These are phyloP conservation scores for Agrenia bidenticulata DNA, from an alignment of 2,888 invertebrate species.

Conservation along the genomic window DNA sequence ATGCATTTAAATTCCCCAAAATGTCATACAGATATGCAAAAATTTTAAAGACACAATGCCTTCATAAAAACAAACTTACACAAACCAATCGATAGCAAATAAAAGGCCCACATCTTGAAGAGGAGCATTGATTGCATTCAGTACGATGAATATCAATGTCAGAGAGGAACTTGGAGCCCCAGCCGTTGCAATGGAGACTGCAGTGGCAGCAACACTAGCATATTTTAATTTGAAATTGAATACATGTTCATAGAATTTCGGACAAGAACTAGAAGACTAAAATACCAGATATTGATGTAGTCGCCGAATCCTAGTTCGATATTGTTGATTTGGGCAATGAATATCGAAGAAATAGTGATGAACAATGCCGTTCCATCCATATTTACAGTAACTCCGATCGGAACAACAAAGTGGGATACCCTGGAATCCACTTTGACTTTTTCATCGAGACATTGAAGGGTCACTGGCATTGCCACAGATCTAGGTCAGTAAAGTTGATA, in stretches of 20 bases:
- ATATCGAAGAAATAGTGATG: constrained; percentile 81
- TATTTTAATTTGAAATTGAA: constrained; percentile 9
- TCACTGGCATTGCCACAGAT: constrained; percentile 73
- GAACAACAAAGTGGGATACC: constrained; percentile 75
- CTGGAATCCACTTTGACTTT: constrained; percentile 76
- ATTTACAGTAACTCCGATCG: constrained; percentile 81
- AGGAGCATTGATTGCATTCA: constrained; percentile 80
- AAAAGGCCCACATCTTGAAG: constrained; percentile 77
- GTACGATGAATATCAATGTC: constrained; percentile 75
- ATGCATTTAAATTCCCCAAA: not conserved
- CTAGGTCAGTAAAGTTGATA: no score
- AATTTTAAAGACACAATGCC: not conserved
- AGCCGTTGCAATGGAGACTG: constrained; percentile 84
- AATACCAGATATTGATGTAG: constrained; percentile 80
- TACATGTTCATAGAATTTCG: no score
- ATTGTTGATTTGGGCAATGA: constrained; percentile 84
- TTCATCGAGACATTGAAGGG: constrained; percentile 82
- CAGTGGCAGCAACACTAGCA: constrained; percentile 74
- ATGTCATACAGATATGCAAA: no score
- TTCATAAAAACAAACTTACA: constrained; percentile 65
- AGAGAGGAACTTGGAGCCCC: constrained; percentile 84
- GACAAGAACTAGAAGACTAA: not conserved
- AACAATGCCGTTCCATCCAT: constrained; percentile 91
- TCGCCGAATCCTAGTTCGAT: constrained; percentile 77
- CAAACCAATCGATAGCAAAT: constrained; percentile 87